A percentile compares a stretch with the other conserved stretches of the same genome.
Conservation (phyloP, 1,140 invertebrate species). For the Centruroides sculpturatus region DNA sequence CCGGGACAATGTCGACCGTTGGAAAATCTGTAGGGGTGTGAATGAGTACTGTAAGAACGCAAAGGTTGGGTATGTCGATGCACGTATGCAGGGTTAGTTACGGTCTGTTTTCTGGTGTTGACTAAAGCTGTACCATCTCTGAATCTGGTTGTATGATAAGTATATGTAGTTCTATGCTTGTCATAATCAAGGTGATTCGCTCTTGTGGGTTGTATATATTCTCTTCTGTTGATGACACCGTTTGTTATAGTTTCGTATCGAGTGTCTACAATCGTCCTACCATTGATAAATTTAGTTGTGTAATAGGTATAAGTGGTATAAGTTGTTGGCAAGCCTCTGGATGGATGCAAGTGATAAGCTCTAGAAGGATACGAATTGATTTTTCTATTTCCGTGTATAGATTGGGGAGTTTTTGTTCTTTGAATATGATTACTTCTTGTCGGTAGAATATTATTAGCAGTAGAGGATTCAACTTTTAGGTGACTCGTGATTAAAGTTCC, state of each 20-base stretch:
- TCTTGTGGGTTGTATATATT: conserved; percentile 5
- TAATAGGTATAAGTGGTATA: conserved; percentile 14
- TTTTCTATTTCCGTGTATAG: no score
- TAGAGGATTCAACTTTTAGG: conserved; percentile 5
- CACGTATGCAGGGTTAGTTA: no score
- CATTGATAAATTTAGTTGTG: conserved; percentile 56
- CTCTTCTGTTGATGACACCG: conserved; percentile 53
- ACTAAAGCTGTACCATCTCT: conserved; percentile 61
- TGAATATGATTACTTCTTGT: no score
- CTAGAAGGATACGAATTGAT: neutral
- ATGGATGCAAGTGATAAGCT: neutral
- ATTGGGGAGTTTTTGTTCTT: no score
- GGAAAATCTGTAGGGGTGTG: no score
- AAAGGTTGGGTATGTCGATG: no score
- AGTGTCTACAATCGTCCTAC: conserved; percentile 63
- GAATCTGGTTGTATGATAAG: conserved; percentile 51
- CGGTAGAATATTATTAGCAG: neutral
- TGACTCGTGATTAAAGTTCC: conserved; percentile 3
- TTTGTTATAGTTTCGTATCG: conserved; percentile 74
- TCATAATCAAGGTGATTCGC: neutral
- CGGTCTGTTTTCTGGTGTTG: conserved; percentile 58
- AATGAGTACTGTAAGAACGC: no score
- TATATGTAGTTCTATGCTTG: neutral
- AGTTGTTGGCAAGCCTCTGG: neutral
- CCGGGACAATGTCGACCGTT: no score